These are phyloP conservation scores for Huso huso DNA, from an alignment of 2,797 vertebrate genomes.

Conservation along the genomic window DNA sequence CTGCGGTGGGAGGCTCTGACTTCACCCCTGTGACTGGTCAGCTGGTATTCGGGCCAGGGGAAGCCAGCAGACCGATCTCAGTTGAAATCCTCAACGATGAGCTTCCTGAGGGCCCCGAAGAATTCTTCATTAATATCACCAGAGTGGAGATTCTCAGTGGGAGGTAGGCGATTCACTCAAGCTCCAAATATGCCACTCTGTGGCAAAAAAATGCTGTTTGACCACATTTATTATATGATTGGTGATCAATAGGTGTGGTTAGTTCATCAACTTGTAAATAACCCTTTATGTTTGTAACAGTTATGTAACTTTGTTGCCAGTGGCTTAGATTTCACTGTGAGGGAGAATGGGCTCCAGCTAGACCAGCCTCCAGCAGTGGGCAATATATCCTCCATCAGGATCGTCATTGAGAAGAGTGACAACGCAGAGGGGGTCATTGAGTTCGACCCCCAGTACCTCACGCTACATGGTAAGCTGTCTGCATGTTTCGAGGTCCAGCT, in stretches of 20 bases:
- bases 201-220: too few relatives aligned
- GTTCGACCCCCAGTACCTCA: slow-evolving; percentile 62
- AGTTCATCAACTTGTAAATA: not conserved
- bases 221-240: too few relatives aligned
- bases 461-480: slow-evolving; percentile 34
- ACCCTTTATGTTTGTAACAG: slow-evolving; percentile 38
- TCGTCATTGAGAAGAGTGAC: slow-evolving; percentile 80
- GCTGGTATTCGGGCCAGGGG: slow-evolving; percentile 63
- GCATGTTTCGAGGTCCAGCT: too few relatives aligned
- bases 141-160: slow-evolving; percentile 63
- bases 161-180: slow-evolving; percentile 59
- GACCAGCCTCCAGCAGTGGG: slow-evolving; percentile 82
- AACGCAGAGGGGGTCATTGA: slow-evolving; percentile 87
- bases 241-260: too few relatives aligned
- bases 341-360: slow-evolving; percentile 72
- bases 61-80: slow-evolving; percentile 47
- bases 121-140: slow-evolving; percentile 74
- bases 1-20: slow-evolving; percentile 71
- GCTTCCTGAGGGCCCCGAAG: slow-evolving; percentile 79
- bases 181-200: too few relatives aligned
- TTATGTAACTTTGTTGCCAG: slow-evolving; percentile 51
- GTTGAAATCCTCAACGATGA: slow-evolving; percentile 73
- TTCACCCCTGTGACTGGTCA: slow-evolving; percentile 54
- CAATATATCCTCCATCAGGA: slow-evolving; percentile 60
- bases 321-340: slow-evolving; percentile 74